Percentiles rank a stretch among this genome's conserved stretches.
These are phyloP conservation scores for Triplophysa yarkandensis DNA, from an alignment of 2,797 vertebrate species.

Conservation along the genomic window DNA sequence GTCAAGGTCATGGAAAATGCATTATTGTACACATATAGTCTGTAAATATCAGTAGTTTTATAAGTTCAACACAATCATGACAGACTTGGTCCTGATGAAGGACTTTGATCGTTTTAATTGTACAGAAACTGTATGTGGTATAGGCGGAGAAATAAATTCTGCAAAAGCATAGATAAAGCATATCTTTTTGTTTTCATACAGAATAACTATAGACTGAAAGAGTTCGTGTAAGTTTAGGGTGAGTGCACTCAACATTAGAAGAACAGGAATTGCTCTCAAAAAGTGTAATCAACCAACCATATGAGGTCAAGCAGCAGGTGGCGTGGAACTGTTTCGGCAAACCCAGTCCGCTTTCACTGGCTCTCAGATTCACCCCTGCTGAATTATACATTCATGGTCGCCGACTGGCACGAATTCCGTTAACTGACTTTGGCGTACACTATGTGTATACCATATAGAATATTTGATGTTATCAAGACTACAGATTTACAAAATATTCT, in stretches of 20 bases:
- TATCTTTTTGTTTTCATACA: too few species aligned
- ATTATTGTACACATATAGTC: background rate
- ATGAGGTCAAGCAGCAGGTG: slow-evolving; percentile 8
- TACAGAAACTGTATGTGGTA: too few species aligned
- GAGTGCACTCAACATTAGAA: background rate
- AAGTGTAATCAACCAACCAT: slow-evolving; percentile 23
- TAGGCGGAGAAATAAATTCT: too few species aligned
- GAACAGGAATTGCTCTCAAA: slow-evolving; percentile 3
- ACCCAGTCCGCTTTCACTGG: background rate
- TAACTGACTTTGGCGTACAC: background rate
- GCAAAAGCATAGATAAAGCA: too few species aligned
- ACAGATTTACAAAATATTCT: background rate
- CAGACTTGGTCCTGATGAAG: background rate
- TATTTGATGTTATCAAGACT: background rate
- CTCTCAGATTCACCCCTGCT: slow-evolving; percentile 36
- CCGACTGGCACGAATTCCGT: too few species aligned
- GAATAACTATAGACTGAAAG: background rate
- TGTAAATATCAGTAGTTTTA: background rate
- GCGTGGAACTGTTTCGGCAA: background rate
- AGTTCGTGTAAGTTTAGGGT: background rate
- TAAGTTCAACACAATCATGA: too few species aligned
- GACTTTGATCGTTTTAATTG: background rate
- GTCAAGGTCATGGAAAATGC: background rate
- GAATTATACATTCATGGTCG: slow-evolving; percentile 49
- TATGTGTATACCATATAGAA: background rate